phyloP scores from a whole-genome alignment of 1,140 invertebrate genomes.

The Drosophila tristis region DNA sequence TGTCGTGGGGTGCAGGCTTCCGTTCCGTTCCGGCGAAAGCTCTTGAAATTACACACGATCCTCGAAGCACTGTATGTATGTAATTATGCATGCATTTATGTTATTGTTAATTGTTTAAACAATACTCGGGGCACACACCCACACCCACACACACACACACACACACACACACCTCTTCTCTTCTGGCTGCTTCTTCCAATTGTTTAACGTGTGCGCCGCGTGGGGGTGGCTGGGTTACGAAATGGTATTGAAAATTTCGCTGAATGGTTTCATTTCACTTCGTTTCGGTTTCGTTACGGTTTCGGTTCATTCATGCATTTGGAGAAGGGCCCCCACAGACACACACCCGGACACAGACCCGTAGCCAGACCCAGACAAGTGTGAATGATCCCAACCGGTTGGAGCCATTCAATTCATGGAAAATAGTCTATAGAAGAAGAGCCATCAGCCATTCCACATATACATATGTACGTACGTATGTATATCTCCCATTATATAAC shows the following conservation, averaged over 20 bases:
- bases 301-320: slow-evolving; percentile 63
- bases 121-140: slow-evolving; percentile 50
- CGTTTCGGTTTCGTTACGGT: too few species aligned
- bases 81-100: slow-evolving; percentile 79
- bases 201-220: slow-evolving; percentile 35
- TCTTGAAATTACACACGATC: slow-evolving; percentile 77
- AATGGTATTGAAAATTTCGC: slow-evolving; percentile 48
- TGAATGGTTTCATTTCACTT: slow-evolving; percentile 50
- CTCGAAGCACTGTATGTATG: slow-evolving; percentile 11
- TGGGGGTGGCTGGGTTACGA: slow-evolving; percentile 42
- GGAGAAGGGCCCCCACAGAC: slow-evolving; percentile 3
- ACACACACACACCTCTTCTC: slow-evolving; percentile 10
- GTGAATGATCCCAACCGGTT: slow-evolving; percentile 39
- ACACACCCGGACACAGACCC: too few species aligned
- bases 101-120: slow-evolving; percentile 82
- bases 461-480: too few species aligned
- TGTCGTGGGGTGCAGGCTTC: slow-evolving; percentile 68
- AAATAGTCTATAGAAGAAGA: slow-evolving; percentile 46
- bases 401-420: slow-evolving; percentile 56
- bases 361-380: slow-evolving; percentile 8
- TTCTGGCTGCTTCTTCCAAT: slow-evolving; percentile 17
- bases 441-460: background rate
- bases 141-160: too few species aligned
- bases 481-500: slow-evolving; percentile 34
- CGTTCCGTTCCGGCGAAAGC: slow-evolving; percentile 50